Conservation (phyloP, 2,888 invertebrate species). For the Invenusta paracnida region DNA sequence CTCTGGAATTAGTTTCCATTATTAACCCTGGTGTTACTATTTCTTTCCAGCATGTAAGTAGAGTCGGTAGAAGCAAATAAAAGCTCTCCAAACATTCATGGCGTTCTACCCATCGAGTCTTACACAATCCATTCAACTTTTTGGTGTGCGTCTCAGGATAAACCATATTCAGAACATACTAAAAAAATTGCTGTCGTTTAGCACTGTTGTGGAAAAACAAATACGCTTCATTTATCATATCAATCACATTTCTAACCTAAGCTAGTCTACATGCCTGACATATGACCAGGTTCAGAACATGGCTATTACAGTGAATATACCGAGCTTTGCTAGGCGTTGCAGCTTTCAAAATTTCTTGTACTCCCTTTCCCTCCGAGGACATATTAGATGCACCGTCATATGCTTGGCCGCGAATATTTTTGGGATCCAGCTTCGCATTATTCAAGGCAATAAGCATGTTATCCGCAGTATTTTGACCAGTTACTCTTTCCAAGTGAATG, state of each 20-base stretch:
- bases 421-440: background rate
- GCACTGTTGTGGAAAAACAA: background rate
- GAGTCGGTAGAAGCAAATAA: background rate
- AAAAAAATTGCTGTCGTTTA: background rate
- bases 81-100: background rate
- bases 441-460: background rate
- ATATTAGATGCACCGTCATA: background rate
- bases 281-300: background rate
- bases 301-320: background rate
- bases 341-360: background rate
- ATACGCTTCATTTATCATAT: background rate
- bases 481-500: background rate
- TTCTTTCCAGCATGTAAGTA: background rate
- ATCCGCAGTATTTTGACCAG: background rate
- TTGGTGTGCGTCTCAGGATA: background rate
- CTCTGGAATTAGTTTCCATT: background rate
- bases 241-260: background rate
- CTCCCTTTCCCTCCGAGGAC: background rate
- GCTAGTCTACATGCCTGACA: background rate
- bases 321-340: background rate
- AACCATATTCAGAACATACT: background rate
- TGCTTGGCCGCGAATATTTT: background rate
- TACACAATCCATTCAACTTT: background rate
- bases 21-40: background rate
- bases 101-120: background rate